Evolutionary conservation across 2,113 vertebrate genomes (phyloP), one percentile per base, ranked within the genome.

Genomic region (Onychorhynchus coronatus): DNA sequence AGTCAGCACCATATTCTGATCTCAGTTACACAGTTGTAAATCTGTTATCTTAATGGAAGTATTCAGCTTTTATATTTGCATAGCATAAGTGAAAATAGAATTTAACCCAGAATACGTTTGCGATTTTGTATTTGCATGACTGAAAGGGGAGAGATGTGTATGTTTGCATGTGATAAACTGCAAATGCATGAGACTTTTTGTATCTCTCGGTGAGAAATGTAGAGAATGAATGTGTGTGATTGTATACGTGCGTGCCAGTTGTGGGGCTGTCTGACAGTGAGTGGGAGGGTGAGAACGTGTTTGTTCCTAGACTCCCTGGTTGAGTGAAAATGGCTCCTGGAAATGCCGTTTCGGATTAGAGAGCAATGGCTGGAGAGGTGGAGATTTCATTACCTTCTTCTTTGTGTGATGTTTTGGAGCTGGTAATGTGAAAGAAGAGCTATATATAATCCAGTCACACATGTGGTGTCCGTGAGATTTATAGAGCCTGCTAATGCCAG

Each of bases 361-460:
- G 89, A 42, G 90, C 4, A 2, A 50, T 1, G 78, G 92, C 91
- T 71, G 88, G 96, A 96, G 95, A 96, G 87, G 94, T 97, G 96
- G 97, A 96, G 96, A 96, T 97, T 98, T 97, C 88, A 94, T 97
- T 97, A 96, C 97, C 94, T 97, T 95, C 94, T 87, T 96, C 97
- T 97, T 97, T 97, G 97, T 98, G 97, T 96, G 96, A 95, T 97
- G 93, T 97, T 98, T 97, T 96, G 70, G 72, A 88, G 96, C 88
- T 95, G 88, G 97, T 92, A 97, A 96, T 96, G 88, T 96, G 97
- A 98, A 97, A 93, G 89, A 88, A 79, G 85, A 91, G 97, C 97
- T 97, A 98, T 98, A 98, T 98, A 98, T 98, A 98, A 98, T 96
- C 97, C 44, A 59, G 97, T 97, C 97, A 96, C 96, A 98, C 97